Evolutionary conservation across 1,140 invertebrate species (phyloP), one percentile per base, ranked within the genome.

Genomic region (Branchinecta lindahli): DNA sequence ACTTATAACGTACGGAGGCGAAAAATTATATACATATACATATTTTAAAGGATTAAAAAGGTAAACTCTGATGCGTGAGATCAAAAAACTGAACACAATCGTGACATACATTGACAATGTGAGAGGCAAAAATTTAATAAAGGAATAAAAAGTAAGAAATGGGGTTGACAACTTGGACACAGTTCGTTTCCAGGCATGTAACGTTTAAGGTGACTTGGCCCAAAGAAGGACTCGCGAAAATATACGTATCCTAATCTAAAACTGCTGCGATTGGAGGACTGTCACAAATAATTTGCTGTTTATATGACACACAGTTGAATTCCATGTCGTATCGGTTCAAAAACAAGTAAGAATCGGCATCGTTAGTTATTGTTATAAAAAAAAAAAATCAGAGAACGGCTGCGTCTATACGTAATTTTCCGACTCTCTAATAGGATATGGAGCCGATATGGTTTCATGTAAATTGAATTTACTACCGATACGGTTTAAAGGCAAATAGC

Each of bases 281-380:
- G n/a, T 52, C 47, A 52, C 47, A 52, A 52, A 52, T 52, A n/a
- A n/a, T 52, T 52, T 52, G 9, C n/a, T 52, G 47, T 52, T 52
- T 52, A 52, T 52, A 52, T 9, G 47, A 52, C 9, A 52, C 47
- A 52, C 47, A 52, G n/a, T 52, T 52, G n/a, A 52, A 52, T 52
- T 52, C 47, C n/a, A 52, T 9, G n/a, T 52, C 47, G n/a, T 52
- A 52, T 9, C 47, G 47, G 47, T 52, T 52, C 47, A 52, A 52
- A 9, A 52, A n/a, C 47, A 52, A 9, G 9, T 52, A 52, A 9
- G 47, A 52, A 52, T 52, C 47, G n/a, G 47, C 47, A 52, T 52
- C 47, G 9, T 52, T 52, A 9, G 47, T 52, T 52, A 52, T n/a
- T 9, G n/a, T n/a, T 9, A n/a, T n/a, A n/a, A n/a, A n/a, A 52